Evolutionary conservation across 2,888 invertebrate species (phyloP).

Genomic region (Harpalus rubripes): DNA sequence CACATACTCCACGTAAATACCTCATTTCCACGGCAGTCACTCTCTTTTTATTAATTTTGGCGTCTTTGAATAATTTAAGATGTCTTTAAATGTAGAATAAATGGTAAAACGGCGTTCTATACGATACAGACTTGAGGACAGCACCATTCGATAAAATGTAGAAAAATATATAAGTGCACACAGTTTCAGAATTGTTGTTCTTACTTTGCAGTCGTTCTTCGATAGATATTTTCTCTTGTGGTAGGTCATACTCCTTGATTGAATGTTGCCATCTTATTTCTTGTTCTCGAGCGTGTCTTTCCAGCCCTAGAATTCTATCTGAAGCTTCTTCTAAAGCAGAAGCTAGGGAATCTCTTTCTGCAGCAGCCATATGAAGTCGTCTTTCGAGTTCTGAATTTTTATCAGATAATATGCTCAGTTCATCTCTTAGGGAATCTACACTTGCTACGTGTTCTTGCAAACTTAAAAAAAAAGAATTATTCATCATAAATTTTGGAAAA

Average conservation of each 20-base stretch:
- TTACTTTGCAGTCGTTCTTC: slow-evolving; percentile 78
- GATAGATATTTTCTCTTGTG: slow-evolving; percentile 75
- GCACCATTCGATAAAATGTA: no score
- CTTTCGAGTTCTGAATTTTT: slow-evolving; percentile 92
- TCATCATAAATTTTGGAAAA: background rate
- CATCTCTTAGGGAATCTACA: slow-evolving; percentile 91
- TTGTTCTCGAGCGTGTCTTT: slow-evolving; percentile 90
- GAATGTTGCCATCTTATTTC: slow-evolving; percentile 78
- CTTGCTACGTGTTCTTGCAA: slow-evolving; percentile 92
- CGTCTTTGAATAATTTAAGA: no score
- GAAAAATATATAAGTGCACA: no score
- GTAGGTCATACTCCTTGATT: slow-evolving; percentile 75
- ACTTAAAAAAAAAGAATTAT: slow-evolving; percentile 68
- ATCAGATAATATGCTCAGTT: slow-evolving; percentile 90
- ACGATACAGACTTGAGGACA: no score
- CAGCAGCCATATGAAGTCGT: slow-evolving; percentile 85
- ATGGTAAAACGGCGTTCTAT: no score
- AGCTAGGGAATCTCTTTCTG: slow-evolving; percentile 89
- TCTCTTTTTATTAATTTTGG: no score
- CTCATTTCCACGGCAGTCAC: no score
- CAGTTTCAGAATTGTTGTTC: slow-evolving; percentile 62
- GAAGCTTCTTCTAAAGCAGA: slow-evolving; percentile 93
- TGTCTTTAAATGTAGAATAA: no score
- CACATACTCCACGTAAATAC: no score
- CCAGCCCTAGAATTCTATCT: slow-evolving; percentile 91